Evolutionary conservation across 2,888 invertebrate genomes (phyloP), one percentile per base, ranked within the genome.

Genomic region (Pollenia angustigena): DNA sequence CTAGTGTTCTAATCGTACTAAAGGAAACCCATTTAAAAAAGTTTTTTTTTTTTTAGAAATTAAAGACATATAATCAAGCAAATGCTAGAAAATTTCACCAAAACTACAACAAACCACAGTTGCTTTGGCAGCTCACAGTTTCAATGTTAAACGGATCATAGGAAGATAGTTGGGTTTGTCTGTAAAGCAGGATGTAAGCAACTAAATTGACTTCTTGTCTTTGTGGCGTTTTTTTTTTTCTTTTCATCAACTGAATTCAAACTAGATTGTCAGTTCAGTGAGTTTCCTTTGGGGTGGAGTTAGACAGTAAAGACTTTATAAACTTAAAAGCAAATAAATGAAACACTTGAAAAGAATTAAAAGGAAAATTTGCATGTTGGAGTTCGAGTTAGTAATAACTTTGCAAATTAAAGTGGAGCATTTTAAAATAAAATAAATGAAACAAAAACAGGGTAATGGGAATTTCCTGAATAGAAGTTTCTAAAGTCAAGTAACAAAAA

Each of bases 261-360:
- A 85, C 81, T 81, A 72, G 85, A 81, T 81, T 81, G 85, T 78
- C 81, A 85, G 85, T 85, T 85, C 85, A 81, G 64, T 76, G 81
- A 81, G 44, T 85, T 85, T 85, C 76, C 81, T 58, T 75, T 76
- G 75, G 12, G 60, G n/a, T 62, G 11, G 10, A 23, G 42, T 32
- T 0, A 32, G 48, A 50, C 32, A 16, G 18, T 56, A 18, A 14
- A 8, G 48, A 8, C 48, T 78, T 56, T 32, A 50, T 60, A 60
- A 80, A 80, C 48, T 64, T 62, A 40, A 64, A 81, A 48, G 62
- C 54, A 64, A 32, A 81, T 81, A 74, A 64, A 23, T 40, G 44
- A 64, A 58, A 64, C 46, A 56, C 64, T 40, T 52, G 52, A 52
- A 50, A 46, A 16, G 44, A 62, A 12, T 42, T 42, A 16, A 9